Base-by-base conservation (phyloP, 2,888 invertebrate genomes). In the Drosophila koepferae region DNA sequence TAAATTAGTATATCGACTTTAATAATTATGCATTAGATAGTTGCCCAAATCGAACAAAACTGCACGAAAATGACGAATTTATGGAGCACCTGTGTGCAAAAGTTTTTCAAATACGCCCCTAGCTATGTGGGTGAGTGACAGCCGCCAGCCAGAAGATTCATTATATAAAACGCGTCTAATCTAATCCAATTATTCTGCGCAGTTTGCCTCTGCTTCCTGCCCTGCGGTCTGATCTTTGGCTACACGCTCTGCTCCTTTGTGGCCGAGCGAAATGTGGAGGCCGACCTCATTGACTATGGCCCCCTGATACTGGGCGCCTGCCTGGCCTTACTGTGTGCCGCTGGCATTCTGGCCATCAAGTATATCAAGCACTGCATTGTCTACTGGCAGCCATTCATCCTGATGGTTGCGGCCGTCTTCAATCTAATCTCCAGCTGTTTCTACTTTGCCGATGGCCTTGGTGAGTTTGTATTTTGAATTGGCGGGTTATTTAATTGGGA, bases 361-460 rank as follows among this genome's bases (percentile, higher is more conserved):
- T 80, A 81, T 46, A 63, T 90, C 14, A 85, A 86, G 46, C 83
- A 86, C 34, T 86, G 90, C 62, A 88, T 92, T 46, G 38, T 92
- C 40, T 92, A 91, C 67, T 92, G 91, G 89, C 92, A 92, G 55
- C 82, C 90, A 5, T 64, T 87, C 28, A 60, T 92, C 31, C 72
- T 92, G 1, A 38, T 92, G 5, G 71, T 55, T 5, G 90, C 90
- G 0, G 88, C 74, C 5, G 72, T 64, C 5, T 87, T 91, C 58
- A 83, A 91, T 87, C 72, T 92, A 23, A 67, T 92, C 14, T 90
- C 89, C n/a, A 91, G 92, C 62, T 89, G 91, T 43, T 92, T 92
- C 67, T 92, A 91, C 73, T 92, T 92, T 77, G 91, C 86, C 48
- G 82, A 91, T 69, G 86, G 89, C 28, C 80, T 84, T 61, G 92